A percentile compares a stretch with the other conserved stretches of the same genome.
phyloP scores from a whole-genome alignment of 2,888 invertebrate genomes.

The Lymantria monacha region DNA sequence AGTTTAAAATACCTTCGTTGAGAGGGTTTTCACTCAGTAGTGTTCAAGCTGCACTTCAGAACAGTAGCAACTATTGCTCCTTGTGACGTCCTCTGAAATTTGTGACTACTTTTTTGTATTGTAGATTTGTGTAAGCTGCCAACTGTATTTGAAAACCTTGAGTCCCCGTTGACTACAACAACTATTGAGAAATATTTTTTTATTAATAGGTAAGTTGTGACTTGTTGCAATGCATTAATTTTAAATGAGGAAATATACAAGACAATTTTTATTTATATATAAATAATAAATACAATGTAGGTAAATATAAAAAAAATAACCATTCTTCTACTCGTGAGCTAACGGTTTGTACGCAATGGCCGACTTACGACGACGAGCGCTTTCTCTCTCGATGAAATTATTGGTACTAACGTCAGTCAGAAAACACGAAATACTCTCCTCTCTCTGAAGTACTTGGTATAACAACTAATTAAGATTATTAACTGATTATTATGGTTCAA shows the following conservation, averaged over 20 bases:
- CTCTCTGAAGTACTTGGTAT: slow-evolving; percentile 9
- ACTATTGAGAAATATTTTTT: slow-evolving; percentile 39
- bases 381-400: slow-evolving; percentile 57
- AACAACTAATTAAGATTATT: neutral
- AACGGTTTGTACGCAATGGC: slow-evolving; percentile 64
- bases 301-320: neutral
- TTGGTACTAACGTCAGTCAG: slow-evolving; percentile 16
- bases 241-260: slow-evolving; percentile 11
- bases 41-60: slow-evolving; percentile 61
- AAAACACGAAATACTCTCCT: slow-evolving; percentile 47
- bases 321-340: slow-evolving; percentile 25
- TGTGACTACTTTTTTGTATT: slow-evolving; percentile 60
- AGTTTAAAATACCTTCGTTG: slow-evolving; percentile 73
- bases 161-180: slow-evolving; percentile 33
- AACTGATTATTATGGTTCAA: neutral
- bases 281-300: slow-evolving; percentile 13
- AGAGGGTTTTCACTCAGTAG: slow-evolving; percentile 67
- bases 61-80: slow-evolving; percentile 43
- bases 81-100: slow-evolving; percentile 49
- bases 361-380: slow-evolving; percentile 57
- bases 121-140: slow-evolving; percentile 50
- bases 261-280: slow-evolving; percentile 2
- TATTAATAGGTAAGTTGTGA: slow-evolving; percentile 55
- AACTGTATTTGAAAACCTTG: slow-evolving; percentile 37
- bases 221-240: slow-evolving; percentile 24